phyloP scores from a whole-genome alignment of 53 echinoderm and acorn worm species.

The Glandiceps talaboti region DNA sequence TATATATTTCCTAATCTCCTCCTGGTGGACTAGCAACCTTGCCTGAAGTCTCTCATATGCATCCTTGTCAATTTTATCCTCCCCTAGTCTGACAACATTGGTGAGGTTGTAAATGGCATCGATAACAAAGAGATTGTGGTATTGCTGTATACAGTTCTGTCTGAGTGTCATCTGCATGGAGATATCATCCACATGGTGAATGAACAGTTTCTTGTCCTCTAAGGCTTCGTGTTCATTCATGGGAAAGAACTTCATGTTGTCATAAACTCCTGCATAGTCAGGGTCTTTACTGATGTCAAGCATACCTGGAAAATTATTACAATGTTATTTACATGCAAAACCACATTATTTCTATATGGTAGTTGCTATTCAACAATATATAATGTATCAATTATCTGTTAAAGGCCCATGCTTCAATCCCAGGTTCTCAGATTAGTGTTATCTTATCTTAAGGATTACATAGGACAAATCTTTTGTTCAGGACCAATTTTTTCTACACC shows the following conservation, averaged over 20 bases:
- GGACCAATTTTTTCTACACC: no score
- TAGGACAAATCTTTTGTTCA: no score
- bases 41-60: constrained; percentile 82
- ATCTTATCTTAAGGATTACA: no score
- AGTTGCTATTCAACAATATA: no score
- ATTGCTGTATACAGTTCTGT: constrained; percentile 51
- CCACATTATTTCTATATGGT: no score
- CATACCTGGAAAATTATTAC: constrained; percentile 42
- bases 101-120: constrained; percentile 67
- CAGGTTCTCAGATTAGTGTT: no score
- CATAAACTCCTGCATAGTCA: constrained; percentile 67
- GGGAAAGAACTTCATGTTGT: constrained; percentile 86
- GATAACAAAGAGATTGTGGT: constrained; percentile 67
- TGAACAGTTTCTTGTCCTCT: constrained; percentile 77
- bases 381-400: no score
- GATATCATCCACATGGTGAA: constrained; percentile 72
- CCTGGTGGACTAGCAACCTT: constrained; percentile 75
- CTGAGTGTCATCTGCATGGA: constrained; percentile 56
- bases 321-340: not conserved
- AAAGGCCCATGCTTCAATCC: no score
- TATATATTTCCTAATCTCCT: constrained; percentile 73
- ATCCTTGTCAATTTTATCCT: constrained; percentile 58
- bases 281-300: constrained; percentile 88
- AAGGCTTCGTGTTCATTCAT: constrained; percentile 89
- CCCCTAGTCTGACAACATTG: constrained; percentile 38